Conservation (phyloP, 2,888 invertebrate genomes). For the Sinelater perroti region DNA sequence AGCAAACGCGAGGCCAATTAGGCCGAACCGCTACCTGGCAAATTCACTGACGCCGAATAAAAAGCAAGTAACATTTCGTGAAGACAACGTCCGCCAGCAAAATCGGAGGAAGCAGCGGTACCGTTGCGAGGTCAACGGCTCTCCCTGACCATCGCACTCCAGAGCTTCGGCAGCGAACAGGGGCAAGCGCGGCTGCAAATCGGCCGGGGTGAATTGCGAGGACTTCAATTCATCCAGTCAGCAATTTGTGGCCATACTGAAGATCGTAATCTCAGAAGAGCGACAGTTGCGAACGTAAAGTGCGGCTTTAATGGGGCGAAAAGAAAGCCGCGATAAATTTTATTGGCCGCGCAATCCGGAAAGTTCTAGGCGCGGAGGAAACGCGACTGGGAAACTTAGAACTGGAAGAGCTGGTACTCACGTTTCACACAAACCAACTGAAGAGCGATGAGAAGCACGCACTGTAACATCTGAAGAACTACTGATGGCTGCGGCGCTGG, state of each 20-base stretch:
- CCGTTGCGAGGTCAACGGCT: slow-evolving; percentile 56
- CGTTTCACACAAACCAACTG: slow-evolving; percentile 23
- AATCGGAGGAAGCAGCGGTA: slow-evolving; percentile 28
- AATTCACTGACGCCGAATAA: too few relatives aligned
- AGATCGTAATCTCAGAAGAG: too few relatives aligned
- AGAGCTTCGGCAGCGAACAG: slow-evolving; percentile 36
- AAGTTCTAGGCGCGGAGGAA: too few relatives aligned
- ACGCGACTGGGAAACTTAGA: too few relatives aligned
- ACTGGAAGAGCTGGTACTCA: slow-evolving; percentile 1
- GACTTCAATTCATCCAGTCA: not conserved
- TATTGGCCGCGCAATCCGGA: too few relatives aligned
- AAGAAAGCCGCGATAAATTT: too few relatives aligned
- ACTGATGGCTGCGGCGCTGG: slow-evolving; percentile 50
- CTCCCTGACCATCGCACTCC: slow-evolving; percentile 51
- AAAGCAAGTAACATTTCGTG: slow-evolving; percentile 4
- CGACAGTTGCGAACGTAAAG: too few relatives aligned
- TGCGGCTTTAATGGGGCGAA: too few relatives aligned
- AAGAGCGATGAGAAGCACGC: slow-evolving; percentile 47
- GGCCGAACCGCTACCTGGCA: too few relatives aligned
- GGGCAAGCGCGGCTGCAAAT: slow-evolving; percentile 36
- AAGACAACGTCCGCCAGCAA: not conserved
- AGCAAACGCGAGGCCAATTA: too few relatives aligned
- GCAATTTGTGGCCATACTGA: not conserved
- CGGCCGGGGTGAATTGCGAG: not conserved
- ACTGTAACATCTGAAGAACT: slow-evolving; percentile 59